Evolutionary conservation across 92 coral and sea anemone species (phyloP), one percentile per base, ranked within the genome.

Genomic region (Zoanthus gigantus): DNA sequence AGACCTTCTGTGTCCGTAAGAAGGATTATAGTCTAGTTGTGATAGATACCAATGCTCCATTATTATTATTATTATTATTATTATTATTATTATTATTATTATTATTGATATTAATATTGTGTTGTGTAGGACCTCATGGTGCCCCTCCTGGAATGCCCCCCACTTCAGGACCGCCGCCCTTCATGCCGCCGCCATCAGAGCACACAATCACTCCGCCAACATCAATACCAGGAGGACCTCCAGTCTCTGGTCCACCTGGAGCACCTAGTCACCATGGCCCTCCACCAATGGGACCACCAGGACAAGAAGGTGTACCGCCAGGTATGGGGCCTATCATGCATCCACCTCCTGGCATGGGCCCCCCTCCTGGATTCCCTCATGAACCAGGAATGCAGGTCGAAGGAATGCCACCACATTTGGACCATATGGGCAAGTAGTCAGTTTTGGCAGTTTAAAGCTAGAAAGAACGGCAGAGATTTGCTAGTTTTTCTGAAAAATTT

Each of bases 81-180:
- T 37, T 37, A 37, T 37, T 37, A 37, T 37, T 37, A 37, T 37
- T 37, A 37, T 37, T 37, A 1, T 0, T 37, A 37, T 37, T 37
- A 4, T 2, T 37, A 37, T 37, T 37, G 42, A 37, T 37, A 37
- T 37, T 37, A 37, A 37, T 37, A 37, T 37, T 37, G 42, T 37
- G 42, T 37, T 37, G 42, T 78, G 28, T 69, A 94, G 96, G 96
- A 57, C 87, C 89, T 14, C 95, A 91, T 69, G 91, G 92, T 67
- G 89, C 92, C 32, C 96, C 96, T 0, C 96, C 94, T 29, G 99
- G 98, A 53, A 93, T 93, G 86, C 98, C 96, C 11, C 96, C 98
- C 84, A 93, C 90, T 23, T 95, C 98, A 29, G 96, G 94, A 79
- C 98, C 97, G 68, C 98, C 99, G 16, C 96, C 92, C 65, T 90